phyloP scores from a whole-genome alignment of 2,888 invertebrate species.

The Drosophila merina region DNA sequence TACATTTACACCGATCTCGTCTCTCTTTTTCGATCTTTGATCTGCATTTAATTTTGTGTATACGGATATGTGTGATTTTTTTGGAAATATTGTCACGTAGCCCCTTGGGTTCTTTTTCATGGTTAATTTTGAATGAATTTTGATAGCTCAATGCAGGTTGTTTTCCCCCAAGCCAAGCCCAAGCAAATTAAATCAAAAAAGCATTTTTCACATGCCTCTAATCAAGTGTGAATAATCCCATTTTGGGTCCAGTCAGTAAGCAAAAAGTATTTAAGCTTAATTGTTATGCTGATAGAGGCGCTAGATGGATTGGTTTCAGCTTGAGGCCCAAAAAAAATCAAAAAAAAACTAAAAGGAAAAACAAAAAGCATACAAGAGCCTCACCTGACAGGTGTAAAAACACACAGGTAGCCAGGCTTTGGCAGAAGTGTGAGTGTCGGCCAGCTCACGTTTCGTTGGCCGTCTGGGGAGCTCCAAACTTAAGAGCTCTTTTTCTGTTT shows the following conservation, averaged over 20 bases:
- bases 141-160: slow-evolving; percentile 43
- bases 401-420: slow-evolving; percentile 37
- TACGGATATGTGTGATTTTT: slow-evolving; percentile 14
- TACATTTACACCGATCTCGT: slow-evolving; percentile 30
- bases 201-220: slow-evolving; percentile 70
- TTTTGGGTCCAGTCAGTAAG: slow-evolving; percentile 62
- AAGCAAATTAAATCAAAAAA: neutral
- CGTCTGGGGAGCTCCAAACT: slow-evolving; percentile 57
- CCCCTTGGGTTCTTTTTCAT: slow-evolving; percentile 16
- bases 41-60: slow-evolving; percentile 24
- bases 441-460: slow-evolving; percentile 73
- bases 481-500: slow-evolving; percentile 43
- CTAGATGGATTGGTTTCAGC: slow-evolving; percentile 76
- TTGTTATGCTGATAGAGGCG: slow-evolving; percentile 79
- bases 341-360: slow-evolving; percentile 20
- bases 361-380: slow-evolving; percentile 40
- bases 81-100: slow-evolving; percentile 64
- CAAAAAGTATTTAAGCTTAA: slow-evolving; percentile 70
- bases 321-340: slow-evolving; percentile 28
- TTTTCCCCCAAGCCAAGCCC: neutral
- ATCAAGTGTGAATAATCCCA: slow-evolving; percentile 78
- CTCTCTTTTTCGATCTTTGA: slow-evolving; percentile 22
- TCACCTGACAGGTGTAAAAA: slow-evolving; percentile 76
- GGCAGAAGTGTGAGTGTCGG: slow-evolving; percentile 39
- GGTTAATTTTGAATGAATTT: slow-evolving; percentile 66